phyloP scores from a whole-genome alignment of 2,797 vertebrate species.

The Tolypeutes matacus region DNA sequence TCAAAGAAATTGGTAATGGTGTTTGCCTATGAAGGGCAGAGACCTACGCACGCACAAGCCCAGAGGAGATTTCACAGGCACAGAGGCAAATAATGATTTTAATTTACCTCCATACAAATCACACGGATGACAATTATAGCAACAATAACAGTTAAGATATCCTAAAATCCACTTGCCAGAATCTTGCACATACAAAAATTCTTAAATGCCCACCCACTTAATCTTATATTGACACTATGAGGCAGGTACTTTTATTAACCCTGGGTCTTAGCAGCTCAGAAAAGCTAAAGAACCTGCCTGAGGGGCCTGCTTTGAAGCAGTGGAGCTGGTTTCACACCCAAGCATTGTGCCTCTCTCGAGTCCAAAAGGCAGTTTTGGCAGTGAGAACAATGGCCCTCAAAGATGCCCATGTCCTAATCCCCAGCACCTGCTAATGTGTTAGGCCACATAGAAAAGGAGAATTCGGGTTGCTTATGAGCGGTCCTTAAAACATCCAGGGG shows the following conservation, averaged over 20 bases:
- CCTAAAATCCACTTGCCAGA: neutral
- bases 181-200: no score
- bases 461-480: no score
- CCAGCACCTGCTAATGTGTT: neutral
- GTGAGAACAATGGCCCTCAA: neutral
- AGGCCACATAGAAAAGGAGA: neutral
- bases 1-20: neutral
- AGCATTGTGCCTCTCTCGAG: neutral
- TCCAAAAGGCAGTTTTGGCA: accelerated
- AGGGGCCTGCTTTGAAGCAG: neutral
- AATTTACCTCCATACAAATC: neutral
- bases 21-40: neutral
- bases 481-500: neutral
- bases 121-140: neutral
- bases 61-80: no score
- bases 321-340: no score
- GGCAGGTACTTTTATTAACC: neutral
- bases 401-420: neutral
- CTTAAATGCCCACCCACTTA: neutral
- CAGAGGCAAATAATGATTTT: no score
- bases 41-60: no score
- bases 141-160: neutral
- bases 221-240: neutral
- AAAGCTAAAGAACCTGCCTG: neutral
- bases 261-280: neutral